phyloP scores from a whole-genome alignment of 2,888 invertebrate species.

The Cerastoderma edule region DNA sequence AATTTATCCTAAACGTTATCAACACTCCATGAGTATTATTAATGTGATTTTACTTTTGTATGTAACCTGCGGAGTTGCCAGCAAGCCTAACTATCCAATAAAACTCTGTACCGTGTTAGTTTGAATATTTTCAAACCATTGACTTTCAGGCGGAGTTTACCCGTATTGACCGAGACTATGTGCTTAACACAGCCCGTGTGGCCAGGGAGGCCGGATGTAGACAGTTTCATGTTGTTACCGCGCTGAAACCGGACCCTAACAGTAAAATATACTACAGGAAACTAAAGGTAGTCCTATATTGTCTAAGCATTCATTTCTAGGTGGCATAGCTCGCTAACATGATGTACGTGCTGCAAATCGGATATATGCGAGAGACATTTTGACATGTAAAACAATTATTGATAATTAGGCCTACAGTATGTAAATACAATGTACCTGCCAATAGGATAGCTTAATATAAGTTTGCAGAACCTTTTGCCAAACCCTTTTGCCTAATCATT shows the following conservation, averaged over 20 bases:
- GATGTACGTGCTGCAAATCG: not conserved
- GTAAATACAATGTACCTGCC: not conserved
- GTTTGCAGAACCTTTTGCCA: too few relatives aligned
- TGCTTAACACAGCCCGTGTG: constrained; percentile 83
- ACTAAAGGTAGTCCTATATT: constrained; percentile 82
- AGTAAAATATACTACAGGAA: constrained; percentile 84
- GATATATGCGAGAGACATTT: not conserved
- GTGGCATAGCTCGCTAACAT: not conserved
- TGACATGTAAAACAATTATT: not conserved
- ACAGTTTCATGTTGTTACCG: constrained; percentile 84
- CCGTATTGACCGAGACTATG: constrained; percentile 85
- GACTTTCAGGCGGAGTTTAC: constrained; percentile 83
- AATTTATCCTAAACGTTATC: too few relatives aligned
- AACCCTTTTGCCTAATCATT: too few relatives aligned
- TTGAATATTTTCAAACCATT: too few relatives aligned
- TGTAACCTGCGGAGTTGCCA: too few relatives aligned
- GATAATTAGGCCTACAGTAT: not conserved
- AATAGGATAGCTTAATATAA: not conserved
- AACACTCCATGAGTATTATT: too few relatives aligned
- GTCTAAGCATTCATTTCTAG: not conserved
- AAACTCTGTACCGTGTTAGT: too few relatives aligned
- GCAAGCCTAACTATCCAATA: too few relatives aligned
- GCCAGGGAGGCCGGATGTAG: constrained; percentile 84
- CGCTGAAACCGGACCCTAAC: constrained; percentile 84
- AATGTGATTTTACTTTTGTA: too few relatives aligned